Conservation (phyloP, 2,888 invertebrate species). For the Chloromyia formosa region DNA sequence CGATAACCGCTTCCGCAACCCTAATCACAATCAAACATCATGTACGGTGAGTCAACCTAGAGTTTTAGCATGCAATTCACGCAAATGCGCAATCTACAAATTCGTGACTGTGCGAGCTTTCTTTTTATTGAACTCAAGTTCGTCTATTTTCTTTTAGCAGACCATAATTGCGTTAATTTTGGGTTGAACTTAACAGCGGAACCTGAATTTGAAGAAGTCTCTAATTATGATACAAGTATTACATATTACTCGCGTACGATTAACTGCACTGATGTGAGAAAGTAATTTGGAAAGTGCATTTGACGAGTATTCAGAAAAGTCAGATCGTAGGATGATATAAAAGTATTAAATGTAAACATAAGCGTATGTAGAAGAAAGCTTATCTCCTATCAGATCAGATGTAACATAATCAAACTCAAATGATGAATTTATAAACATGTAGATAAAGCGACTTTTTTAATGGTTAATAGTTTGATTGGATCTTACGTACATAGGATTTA, state of each 20-base stretch:
- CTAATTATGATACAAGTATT: slow-evolving; percentile 10
- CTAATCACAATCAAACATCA: not conserved
- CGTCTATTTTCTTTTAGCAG: slow-evolving; percentile 14
- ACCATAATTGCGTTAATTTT: slow-evolving; percentile 36
- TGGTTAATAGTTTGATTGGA: too few species aligned
- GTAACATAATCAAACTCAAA: too few species aligned
- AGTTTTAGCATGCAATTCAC: slow-evolving; percentile 26
- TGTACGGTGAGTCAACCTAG: not conserved
- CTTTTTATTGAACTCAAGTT: slow-evolving; percentile 1
- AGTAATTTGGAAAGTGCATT: slow-evolving; percentile 28
- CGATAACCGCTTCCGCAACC: not conserved
- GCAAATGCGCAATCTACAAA: not conserved
- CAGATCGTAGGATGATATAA: too few species aligned
- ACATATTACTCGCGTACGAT: not conserved
- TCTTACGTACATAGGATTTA: too few species aligned
- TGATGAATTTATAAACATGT: too few species aligned
- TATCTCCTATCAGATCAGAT: too few species aligned
- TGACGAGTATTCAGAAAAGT: too few species aligned
- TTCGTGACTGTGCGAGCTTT: slow-evolving; percentile 13
- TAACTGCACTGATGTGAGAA: slow-evolving; percentile 10
- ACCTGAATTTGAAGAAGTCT: slow-evolving; percentile 5
- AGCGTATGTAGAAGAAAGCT: too few species aligned
- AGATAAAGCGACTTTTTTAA: too few species aligned
- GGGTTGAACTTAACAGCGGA: slow-evolving; percentile 5
- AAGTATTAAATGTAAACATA: too few species aligned